Conservation (phyloP, 2,888 invertebrate species). For the Bombylius major region DNA sequence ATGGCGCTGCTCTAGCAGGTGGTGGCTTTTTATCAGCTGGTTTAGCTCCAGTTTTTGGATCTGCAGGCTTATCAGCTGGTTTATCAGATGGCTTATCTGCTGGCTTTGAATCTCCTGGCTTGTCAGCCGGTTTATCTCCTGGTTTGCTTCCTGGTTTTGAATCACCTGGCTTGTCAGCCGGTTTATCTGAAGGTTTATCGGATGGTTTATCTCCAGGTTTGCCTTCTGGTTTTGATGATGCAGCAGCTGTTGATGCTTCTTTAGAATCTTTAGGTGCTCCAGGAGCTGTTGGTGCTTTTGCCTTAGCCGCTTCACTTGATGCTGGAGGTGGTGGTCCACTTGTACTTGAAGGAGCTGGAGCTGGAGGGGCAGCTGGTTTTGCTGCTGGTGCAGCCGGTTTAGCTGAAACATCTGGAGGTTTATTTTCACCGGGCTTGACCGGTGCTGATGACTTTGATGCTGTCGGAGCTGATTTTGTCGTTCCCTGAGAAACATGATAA, state of each 20-base stretch:
- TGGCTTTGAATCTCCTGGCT: not conserved
- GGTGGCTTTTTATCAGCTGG: constrained; percentile 27
- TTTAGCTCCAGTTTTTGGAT: constrained; percentile 13
- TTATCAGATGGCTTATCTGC: constrained; percentile 18
- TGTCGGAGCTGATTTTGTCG: constrained; percentile 6
- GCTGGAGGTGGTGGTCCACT: constrained; percentile 23
- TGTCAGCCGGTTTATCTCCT: not conserved
- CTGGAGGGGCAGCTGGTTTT: not conserved
- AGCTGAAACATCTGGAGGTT: constrained; percentile 3
- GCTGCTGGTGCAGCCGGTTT: constrained; percentile 6
- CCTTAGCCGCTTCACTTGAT: constrained; percentile 24
- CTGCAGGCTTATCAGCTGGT: constrained; percentile 16
- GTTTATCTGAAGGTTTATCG: constrained; percentile 21
- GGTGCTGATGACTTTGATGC: not conserved
- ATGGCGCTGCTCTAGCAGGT: constrained; percentile 24
- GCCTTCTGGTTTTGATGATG: constrained; percentile 10
- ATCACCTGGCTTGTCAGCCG: constrained; percentile 25
- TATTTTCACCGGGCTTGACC: not conserved
- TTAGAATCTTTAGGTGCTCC: constrained; percentile 15
- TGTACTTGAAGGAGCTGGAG: constrained; percentile 2
- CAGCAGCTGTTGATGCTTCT: constrained; percentile 17
- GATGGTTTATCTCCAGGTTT: constrained; percentile 25
- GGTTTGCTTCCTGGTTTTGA: constrained; percentile 21
- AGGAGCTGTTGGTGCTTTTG: constrained; percentile 23
- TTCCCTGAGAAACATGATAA: not conserved